phyloP scores from a whole-genome alignment of 2,113 vertebrate genomes.

The Theristicus caerulescens region DNA sequence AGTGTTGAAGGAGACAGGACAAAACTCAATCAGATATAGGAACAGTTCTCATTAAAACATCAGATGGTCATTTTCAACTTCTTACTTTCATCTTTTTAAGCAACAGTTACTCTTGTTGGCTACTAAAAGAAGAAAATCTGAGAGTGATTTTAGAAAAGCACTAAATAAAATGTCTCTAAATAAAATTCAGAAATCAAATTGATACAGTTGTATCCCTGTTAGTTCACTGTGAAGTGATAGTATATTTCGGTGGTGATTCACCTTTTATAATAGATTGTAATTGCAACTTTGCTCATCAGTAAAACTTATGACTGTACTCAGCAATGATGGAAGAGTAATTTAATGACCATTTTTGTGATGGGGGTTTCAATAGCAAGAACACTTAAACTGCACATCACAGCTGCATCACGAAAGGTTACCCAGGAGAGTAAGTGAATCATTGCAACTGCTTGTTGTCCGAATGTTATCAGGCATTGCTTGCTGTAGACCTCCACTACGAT shows the following conservation, averaged over 20 bases:
- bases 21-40: not conserved
- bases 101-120: not conserved
- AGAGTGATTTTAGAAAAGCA: not conserved
- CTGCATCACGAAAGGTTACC: not conserved
- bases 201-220: not conserved
- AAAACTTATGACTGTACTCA: not conserved
- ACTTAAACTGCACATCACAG: not conserved
- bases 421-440: not conserved
- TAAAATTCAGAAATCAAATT: not conserved
- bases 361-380: not conserved
- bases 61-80: not conserved
- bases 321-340: not conserved
- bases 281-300: not conserved
- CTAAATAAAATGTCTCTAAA: not conserved
- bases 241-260: not conserved
- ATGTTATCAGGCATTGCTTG: not conserved
- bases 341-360: not conserved
- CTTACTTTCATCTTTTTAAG: not conserved
- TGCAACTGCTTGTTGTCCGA: not conserved
- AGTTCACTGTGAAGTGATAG: not conserved
- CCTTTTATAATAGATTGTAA: not conserved
- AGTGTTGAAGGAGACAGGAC: not conserved
- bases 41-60: not conserved
- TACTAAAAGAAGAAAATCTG: not conserved
- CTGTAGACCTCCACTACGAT: not conserved